Conservation (phyloP, 1,140 invertebrate species). For the Caenorhabditis tropicalis region DNA sequence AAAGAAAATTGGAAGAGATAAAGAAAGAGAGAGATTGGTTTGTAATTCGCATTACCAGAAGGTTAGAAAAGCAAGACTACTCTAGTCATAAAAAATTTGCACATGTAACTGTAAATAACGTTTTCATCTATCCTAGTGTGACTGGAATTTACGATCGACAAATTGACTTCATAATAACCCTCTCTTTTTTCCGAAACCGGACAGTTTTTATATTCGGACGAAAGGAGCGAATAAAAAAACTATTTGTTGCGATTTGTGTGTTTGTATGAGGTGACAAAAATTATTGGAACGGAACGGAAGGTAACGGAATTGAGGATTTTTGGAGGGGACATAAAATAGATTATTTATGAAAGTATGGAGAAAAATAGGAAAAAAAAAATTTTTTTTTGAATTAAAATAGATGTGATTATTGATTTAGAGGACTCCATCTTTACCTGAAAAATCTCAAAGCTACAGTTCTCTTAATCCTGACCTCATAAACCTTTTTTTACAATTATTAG, state of each 20-base stretch:
- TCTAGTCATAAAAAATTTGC: no score
- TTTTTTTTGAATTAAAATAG: no score
- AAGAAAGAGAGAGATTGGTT: neutral
- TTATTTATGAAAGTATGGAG: no score
- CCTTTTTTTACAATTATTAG: no score
- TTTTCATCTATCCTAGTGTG: neutral
- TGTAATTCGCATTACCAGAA: neutral
- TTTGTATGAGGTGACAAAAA: neutral
- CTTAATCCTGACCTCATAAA: no score
- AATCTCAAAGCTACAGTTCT: no score
- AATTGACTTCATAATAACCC: constrained; percentile 35
- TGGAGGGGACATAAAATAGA: no score
- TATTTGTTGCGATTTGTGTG: neutral
- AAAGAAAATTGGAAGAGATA: neutral
- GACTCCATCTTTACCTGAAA: no score
- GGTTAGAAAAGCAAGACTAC: no score
- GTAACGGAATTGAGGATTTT: no score
- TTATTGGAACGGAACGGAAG: constrained; percentile 12
- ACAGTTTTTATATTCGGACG: neutral
- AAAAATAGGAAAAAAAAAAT: no score
- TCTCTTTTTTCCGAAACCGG: neutral
- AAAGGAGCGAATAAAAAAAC: neutral
- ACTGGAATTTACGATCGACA: constrained; percentile 7
- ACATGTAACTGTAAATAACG: constrained; percentile 40
- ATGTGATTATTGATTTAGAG: no score